A percentile compares a stretch with the other conserved stretches of the same genome.
phyloP scores from a whole-genome alignment of 2,113 vertebrate genomes.

The Pogona vitticeps region DNA sequence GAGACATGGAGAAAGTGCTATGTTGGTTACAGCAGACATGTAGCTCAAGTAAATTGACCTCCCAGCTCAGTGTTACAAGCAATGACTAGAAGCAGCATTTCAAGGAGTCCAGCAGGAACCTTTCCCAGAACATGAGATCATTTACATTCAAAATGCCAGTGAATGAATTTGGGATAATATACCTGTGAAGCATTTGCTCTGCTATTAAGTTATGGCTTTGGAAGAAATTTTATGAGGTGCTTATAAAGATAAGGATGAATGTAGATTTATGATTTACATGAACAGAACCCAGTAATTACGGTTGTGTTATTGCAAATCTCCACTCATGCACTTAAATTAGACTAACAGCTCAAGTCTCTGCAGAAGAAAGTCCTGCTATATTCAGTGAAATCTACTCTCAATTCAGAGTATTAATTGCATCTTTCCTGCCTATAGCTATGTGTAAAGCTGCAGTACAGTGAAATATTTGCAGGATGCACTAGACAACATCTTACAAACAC shows the following conservation, averaged over 20 bases:
- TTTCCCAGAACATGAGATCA: background rate
- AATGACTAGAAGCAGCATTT: no score
- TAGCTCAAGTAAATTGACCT: background rate
- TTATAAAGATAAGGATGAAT: background rate
- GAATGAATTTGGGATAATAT: background rate
- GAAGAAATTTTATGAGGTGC: background rate
- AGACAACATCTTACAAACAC: no score
- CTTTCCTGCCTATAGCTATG: no score
- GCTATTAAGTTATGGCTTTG: background rate
- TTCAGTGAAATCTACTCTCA: no score
- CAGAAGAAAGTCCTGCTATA: no score
- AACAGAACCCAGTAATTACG: background rate
- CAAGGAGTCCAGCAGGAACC: no score
- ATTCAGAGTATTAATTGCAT: no score
- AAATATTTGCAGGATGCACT: no score
- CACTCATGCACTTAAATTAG: background rate
- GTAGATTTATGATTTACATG: background rate
- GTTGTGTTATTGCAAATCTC: background rate
- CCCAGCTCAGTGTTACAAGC: background rate
- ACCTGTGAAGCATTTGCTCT: background rate
- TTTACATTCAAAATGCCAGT: background rate
- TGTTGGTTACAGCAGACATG: background rate
- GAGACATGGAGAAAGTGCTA: no score
- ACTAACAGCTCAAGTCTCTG: no score
- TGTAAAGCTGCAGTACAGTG: no score